Conservation (phyloP, 2,888 invertebrate genomes). For the Drosophila anomalata region DNA sequence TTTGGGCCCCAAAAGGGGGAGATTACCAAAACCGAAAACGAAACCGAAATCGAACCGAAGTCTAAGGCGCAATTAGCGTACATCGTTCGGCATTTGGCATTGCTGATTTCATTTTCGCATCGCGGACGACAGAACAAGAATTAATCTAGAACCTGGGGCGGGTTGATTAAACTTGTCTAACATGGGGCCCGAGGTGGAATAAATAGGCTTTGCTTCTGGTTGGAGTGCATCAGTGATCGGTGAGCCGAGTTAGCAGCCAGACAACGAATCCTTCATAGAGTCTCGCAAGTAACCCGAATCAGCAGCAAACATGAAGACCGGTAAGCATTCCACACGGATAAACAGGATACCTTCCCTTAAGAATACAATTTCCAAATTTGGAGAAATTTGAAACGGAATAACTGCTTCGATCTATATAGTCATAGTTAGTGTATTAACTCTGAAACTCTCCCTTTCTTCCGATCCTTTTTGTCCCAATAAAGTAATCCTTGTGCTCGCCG, state of each 20-base stretch:
- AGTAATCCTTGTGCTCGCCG: constrained; percentile 65
- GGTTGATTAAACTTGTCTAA: constrained; percentile 68
- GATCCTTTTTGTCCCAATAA: constrained; percentile 1
- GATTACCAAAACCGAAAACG: constrained; percentile 51
- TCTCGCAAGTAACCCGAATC: constrained; percentile 22
- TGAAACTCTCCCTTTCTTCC: background rate
- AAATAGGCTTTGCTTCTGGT: constrained; percentile 53
- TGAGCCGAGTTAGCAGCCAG: constrained; percentile 50
- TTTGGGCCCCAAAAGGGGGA: constrained; percentile 22
- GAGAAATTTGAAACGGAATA: background rate
- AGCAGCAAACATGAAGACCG: constrained; percentile 58
- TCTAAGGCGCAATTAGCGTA: constrained; percentile 53
- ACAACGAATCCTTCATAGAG: constrained; percentile 29
- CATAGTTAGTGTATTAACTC: no score
- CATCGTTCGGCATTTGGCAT: constrained; percentile 42
- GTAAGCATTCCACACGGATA: constrained; percentile 50
- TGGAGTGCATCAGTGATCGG: constrained; percentile 57
- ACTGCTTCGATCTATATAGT: background rate
- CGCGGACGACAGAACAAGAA: constrained; percentile 55
- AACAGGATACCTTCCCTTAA: constrained; percentile 9
- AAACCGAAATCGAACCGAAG: constrained; percentile 1
- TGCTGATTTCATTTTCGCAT: constrained; percentile 54
- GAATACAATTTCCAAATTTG: background rate
- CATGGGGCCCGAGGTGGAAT: constrained; percentile 45
- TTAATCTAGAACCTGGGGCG: constrained; percentile 62